These are phyloP conservation scores for Autographa gamma DNA, from an alignment of 2,888 invertebrate genomes.

Conservation along the genomic window DNA sequence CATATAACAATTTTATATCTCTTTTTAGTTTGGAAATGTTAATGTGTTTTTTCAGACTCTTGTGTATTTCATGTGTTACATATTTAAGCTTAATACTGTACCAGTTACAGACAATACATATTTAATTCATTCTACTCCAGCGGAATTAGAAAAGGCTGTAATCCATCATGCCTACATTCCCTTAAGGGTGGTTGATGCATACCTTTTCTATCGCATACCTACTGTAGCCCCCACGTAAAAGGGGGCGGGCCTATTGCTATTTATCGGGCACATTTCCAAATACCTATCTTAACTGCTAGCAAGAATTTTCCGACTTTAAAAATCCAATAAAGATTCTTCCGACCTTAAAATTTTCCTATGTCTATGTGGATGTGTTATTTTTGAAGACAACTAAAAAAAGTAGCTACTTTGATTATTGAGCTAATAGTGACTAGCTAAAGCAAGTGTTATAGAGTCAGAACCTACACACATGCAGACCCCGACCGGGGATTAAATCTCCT, in stretches of 20 bases:
- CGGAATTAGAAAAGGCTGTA: constrained; percentile 1
- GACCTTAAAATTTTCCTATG: not conserved
- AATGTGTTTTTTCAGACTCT: no score
- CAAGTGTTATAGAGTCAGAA: no score
- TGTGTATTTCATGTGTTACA: not conserved
- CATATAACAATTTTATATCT: not conserved
- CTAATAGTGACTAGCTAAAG: no score
- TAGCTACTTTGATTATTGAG: no score
- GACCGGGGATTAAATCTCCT: no score
- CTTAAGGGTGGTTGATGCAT: not conserved
- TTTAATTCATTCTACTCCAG: constrained; percentile 1
- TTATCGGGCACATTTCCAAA: constrained; percentile 2
- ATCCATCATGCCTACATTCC: not conserved
- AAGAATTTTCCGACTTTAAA: constrained; percentile 3
- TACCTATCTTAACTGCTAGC: not conserved
- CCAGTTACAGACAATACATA: not conserved
- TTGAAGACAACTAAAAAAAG: no score
- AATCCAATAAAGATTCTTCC: constrained; percentile 1
- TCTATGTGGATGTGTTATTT: no score
- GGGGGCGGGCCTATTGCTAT: not conserved
- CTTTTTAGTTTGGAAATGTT: not conserved
- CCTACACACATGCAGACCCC: no score
- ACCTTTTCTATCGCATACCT: not conserved
- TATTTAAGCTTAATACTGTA: not conserved
- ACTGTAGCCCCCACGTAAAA: not conserved